Percentiles rank a stretch among this genome's conserved stretches.
Conservation (phyloP, 2,113 vertebrate species). For the Syrrhaptes paradoxus region DNA sequence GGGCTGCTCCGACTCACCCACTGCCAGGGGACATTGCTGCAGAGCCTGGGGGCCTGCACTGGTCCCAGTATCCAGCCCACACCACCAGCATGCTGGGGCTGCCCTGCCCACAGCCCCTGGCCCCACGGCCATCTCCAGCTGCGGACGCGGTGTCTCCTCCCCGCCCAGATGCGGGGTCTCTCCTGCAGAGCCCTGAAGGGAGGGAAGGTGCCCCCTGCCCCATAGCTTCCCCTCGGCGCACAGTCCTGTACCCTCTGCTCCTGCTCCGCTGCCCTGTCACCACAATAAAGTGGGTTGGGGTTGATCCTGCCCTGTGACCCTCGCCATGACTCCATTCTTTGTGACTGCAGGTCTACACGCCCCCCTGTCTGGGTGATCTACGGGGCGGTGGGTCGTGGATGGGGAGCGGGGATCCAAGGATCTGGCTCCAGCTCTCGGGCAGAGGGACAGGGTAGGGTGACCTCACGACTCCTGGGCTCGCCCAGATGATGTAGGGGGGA, state of each 20-base stretch:
- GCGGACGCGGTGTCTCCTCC: fast-evolving
- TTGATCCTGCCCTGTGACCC: background rate
- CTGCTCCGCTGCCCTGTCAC: background rate
- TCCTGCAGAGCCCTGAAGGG: background rate
- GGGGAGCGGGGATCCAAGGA: background rate
- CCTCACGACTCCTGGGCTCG: background rate
- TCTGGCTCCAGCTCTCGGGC: background rate
- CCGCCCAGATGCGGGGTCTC: background rate
- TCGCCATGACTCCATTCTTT: fast-evolving
- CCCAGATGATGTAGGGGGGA: background rate
- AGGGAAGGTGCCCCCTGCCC: background rate
- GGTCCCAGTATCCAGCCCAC: background rate
- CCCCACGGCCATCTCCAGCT: background rate
- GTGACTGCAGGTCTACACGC: background rate
- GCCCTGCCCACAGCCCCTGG: background rate
- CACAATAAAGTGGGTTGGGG: background rate
- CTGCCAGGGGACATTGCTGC: too few species aligned
- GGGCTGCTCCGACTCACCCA: fast-evolving
- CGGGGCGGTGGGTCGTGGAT: background rate
- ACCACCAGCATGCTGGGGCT: fast-evolving
- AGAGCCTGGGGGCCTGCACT: background rate
- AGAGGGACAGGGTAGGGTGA: background rate
- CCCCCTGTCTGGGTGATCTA: background rate
- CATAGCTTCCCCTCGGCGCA: fast-evolving
- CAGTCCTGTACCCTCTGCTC: background rate